Base-by-base conservation (phyloP, 2,797 vertebrate species). In the Myoxocephalus aenaeus region DNA sequence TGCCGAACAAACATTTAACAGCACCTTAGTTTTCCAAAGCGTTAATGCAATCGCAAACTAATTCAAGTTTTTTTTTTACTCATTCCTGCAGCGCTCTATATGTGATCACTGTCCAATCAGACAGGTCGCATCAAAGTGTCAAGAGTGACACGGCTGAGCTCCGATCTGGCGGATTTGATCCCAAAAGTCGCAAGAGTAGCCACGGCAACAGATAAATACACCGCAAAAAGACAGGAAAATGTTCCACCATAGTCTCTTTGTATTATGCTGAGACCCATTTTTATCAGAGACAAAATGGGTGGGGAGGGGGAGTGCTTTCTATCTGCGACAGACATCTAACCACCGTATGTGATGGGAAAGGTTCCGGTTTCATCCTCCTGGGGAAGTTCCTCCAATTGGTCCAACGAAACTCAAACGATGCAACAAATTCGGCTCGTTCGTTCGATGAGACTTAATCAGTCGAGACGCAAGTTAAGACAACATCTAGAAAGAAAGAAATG, bases 241-340 rank as follows among this genome's bases (percentile, higher is more conserved):
- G 14, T 46, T 29, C 36, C 17, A 51, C 29, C 5, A 18, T 17
- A 7, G 44, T 46, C 15, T 46, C 7, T 56, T 15, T 18, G 18
- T 40, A 70, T 38, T 32, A 8, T 56, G 51, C 15, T 77, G 27
- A 20, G 46, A 46, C 42, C 13, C 20, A 27, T 27, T 27, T 36
- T 69, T 3, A 58, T 73, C 69, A 48, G 61, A 46, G 69, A 67
- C 44, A 77, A 73, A 65, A 72, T 40, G 15, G 13, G 22, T 6
- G 53, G 63, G 32, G 40, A 36, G 66, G 48, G 62, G 22, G 56
- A 78, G 11, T 78, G 59, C 69, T 70, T 29, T 44, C 10, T 27
- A 72, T 78, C 53, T 57, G 3, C 67, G 76, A 83, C 59, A 48
- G 56, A 69, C 67, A 80, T 74, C 80, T 57, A 40, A 80, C 79